Evolutionary conservation across 2,113 vertebrate genomes (phyloP).

Genomic region (Scartelaos histophorus): DNA sequence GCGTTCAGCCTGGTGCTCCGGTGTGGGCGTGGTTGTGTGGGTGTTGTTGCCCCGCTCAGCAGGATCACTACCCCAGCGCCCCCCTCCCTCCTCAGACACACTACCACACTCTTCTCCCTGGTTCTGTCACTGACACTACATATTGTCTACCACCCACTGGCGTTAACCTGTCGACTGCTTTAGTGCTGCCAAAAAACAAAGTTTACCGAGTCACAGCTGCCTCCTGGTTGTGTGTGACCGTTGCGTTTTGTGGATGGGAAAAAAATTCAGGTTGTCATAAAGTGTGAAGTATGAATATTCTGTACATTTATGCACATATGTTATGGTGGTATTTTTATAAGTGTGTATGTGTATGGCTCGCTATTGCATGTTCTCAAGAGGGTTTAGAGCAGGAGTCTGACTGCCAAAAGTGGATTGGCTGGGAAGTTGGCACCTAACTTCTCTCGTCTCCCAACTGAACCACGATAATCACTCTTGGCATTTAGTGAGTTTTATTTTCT

Average conservation of each 20-base stretch:
- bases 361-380: slow-evolving; percentile 70
- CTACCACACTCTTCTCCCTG: slow-evolving; percentile 46
- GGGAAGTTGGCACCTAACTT: slow-evolving; percentile 74
- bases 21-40: slow-evolving; percentile 72
- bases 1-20: slow-evolving; percentile 58
- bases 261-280: slow-evolving; percentile 53
- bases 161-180: slow-evolving; percentile 68
- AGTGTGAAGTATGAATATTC: slow-evolving; percentile 63
- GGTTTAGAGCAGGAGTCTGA: slow-evolving; percentile 64
- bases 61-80: slow-evolving; percentile 49
- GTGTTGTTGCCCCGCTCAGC: slow-evolving; percentile 72
- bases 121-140: slow-evolving; percentile 74
- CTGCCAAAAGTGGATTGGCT: slow-evolving; percentile 76
- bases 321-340: slow-evolving; percentile 44
- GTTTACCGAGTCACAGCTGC: slow-evolving; percentile 71
- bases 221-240: slow-evolving; percentile 44
- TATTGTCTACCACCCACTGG: slow-evolving; percentile 78
- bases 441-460: slow-evolving; percentile 71
- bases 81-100: slow-evolving; percentile 46
- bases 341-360: slow-evolving; percentile 34
- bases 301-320: slow-evolving; percentile 67
- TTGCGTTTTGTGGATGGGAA: slow-evolving; percentile 41
- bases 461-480: slow-evolving; percentile 77
- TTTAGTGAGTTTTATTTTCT: slow-evolving; percentile 73
- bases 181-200: slow-evolving; percentile 60